Evolutionary conservation across 2,888 invertebrate species (phyloP).

Genomic region (Rhogogaster chlorosoma): DNA sequence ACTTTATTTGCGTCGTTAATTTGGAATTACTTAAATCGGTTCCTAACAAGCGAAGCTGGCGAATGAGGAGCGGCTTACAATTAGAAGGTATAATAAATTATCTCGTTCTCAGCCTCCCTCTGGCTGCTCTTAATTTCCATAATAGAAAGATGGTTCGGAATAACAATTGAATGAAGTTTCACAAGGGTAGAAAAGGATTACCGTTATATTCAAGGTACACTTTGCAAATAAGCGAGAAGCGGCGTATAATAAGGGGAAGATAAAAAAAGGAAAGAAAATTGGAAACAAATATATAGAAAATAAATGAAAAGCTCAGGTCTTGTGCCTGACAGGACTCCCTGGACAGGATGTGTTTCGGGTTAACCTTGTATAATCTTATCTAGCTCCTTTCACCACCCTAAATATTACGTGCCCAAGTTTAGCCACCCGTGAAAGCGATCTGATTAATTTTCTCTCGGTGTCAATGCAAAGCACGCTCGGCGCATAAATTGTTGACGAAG

Average conservation of each 20-base stretch:
- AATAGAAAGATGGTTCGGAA: conserved; percentile 20
- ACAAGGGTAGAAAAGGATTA: neutral
- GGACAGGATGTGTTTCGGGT: conserved; percentile 17
- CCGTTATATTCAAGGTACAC: neutral
- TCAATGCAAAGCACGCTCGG: conserved; percentile 28
- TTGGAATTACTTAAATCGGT: neutral
- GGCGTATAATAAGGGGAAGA: neutral
- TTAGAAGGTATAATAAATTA: conserved; percentile 11
- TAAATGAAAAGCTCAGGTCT: neutral
- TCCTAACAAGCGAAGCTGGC: neutral
- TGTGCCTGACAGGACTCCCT: neutral
- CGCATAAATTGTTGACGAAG: conserved; percentile 42
- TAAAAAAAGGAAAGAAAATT: neutral
- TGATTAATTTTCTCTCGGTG: conserved; percentile 30
- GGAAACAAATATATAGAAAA: neutral
- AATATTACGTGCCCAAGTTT: conserved; percentile 31
- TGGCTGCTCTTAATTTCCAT: conserved; percentile 13
- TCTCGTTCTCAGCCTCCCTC: neutral
- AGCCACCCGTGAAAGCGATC: conserved; percentile 17
- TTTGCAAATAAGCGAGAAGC: neutral
- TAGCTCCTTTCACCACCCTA: neutral
- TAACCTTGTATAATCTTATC: neutral
- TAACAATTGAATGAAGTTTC: conserved; percentile 17
- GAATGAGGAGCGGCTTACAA: conserved; percentile 1
- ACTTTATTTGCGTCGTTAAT: neutral